Base-by-base conservation (phyloP, 2,113 vertebrate species). In the Bos indicus region DNA sequence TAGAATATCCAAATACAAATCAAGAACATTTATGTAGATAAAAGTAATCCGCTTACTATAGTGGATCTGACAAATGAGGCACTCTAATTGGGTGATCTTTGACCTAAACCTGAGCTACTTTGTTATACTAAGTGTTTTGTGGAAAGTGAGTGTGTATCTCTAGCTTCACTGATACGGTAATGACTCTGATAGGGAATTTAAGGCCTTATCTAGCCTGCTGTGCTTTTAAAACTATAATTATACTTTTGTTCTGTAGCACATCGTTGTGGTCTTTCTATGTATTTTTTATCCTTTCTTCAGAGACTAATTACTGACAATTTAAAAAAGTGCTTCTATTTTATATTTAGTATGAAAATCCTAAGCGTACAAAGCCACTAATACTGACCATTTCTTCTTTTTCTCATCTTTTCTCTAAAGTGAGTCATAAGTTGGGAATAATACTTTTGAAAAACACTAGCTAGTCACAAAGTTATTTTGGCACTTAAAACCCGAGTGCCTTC, bases 141-240 rank as follows among this genome's bases (percentile, higher is more conserved):
- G 82, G 67, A 14, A 85, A 97, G 90, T 57, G 19, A 86, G 59
- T 40, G 3, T 83, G 2, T 74, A 1, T 60, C 40, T 95, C 59
- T 46, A 88, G 54, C 64, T 46, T 92, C 51, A 28, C 74, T 96
- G 97, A 96, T 90, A 96, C 0, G 26, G 80, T 96, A 92, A 94
- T 96, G 46, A 54, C 94, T 92, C 87, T 96, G 96, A 71, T 81
- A 85, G 93, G 74, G 21, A 93, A 67, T 87, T 52, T 80, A 90
- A 64, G 71, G 86, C 25, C 91, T 95, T 96, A 94, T 97, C 86
- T 93, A 62, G 90, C 57, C 71, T 64, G 57, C 62, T 51, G 80
- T 89, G 90, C 87, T 96, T 98, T 95, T 95, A 95, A 92, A 83
- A 84, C 95, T 92, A 14, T 80, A 87, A 94, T 97, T 62, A 95